Percentiles rank a stretch among this genome's conserved stretches.
phyloP scores from a whole-genome alignment of 1,140 invertebrate genomes.

The Gryon sp. region DNA sequence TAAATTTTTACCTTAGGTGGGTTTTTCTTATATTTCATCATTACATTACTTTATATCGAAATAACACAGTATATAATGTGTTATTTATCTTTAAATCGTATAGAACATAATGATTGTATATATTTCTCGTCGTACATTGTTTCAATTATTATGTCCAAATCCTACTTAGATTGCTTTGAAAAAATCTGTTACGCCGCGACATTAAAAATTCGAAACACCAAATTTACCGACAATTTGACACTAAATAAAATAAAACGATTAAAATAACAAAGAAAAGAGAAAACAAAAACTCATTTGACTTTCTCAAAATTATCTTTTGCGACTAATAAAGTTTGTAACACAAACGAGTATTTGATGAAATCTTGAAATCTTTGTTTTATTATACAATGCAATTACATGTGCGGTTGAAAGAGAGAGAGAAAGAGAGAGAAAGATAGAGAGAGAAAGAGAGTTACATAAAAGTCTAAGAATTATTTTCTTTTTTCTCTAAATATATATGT shows the following conservation, averaged over 20 bases:
- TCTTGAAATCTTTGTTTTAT: conserved; percentile 61
- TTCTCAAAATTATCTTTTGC: conserved; percentile 12
- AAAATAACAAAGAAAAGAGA: background rate
- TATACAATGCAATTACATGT: conserved; percentile 69
- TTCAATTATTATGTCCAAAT: conserved; percentile 68
- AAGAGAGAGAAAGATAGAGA: too few relatives aligned
- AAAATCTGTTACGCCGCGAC: conserved; percentile 44
- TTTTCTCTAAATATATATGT: conserved; percentile 65
- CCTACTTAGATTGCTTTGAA: conserved; percentile 72
- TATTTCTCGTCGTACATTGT: conserved; percentile 64
- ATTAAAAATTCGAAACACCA: background rate
- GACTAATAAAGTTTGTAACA: conserved; percentile 63
- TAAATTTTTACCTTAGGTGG: conserved; percentile 76
- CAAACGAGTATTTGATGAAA: conserved; percentile 68
- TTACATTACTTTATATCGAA: conserved; percentile 66
- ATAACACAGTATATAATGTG: conserved; percentile 53
- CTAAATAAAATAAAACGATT: background rate
- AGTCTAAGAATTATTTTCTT: conserved; percentile 62
- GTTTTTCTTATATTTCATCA: conserved; percentile 74
- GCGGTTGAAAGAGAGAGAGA: conserved; percentile 63
- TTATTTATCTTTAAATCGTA: conserved; percentile 51
- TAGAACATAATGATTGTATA: conserved; percentile 70
- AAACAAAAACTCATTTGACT: conserved; percentile 2
- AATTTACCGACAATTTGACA: conserved; percentile 17
- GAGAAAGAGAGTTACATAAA: conserved; percentile 39